phyloP scores from a whole-genome alignment of 2,888 invertebrate species.

The Caenorhabditis panamensis region DNA sequence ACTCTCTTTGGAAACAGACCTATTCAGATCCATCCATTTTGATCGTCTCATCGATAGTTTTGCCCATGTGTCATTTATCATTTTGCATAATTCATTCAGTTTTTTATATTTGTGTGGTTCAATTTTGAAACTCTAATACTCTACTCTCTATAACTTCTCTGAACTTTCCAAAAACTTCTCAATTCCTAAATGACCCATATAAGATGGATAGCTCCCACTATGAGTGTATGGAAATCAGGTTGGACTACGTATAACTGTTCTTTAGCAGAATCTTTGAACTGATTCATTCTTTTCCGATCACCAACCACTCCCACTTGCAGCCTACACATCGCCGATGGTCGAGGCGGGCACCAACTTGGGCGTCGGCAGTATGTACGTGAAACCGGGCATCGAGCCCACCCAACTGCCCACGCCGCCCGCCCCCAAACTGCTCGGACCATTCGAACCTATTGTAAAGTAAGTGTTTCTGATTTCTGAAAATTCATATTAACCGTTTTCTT shows the following conservation, averaged over 20 bases:
- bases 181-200: conserved; percentile 26
- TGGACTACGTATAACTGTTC: not conserved
- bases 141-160: conserved; percentile 14
- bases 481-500: not conserved
- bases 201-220: conserved; percentile 30
- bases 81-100: conserved; percentile 13
- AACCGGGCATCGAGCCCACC: conserved; percentile 47
- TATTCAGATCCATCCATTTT: conserved; percentile 11
- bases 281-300: not conserved
- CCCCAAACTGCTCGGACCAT: conserved; percentile 57
- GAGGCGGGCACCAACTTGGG: conserved; percentile 60
- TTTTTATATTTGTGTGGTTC: not conserved
- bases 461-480: not conserved
- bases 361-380: conserved; percentile 50
- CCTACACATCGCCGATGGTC: conserved; percentile 42
- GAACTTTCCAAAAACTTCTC: not conserved
- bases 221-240: conserved; percentile 35
- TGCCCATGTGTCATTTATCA: conserved; percentile 27
- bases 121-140: not conserved
- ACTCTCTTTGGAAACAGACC: conserved; percentile 1
- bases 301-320: conserved; percentile 15
- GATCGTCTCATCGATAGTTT: not conserved
- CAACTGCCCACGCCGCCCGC: conserved; percentile 51
- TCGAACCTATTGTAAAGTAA: conserved; percentile 49
- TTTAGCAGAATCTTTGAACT: not conserved